Evolutionary conservation across 2,888 invertebrate genomes (phyloP), one percentile per base, ranked within the genome.

Genomic region (Nebria salina): DNA sequence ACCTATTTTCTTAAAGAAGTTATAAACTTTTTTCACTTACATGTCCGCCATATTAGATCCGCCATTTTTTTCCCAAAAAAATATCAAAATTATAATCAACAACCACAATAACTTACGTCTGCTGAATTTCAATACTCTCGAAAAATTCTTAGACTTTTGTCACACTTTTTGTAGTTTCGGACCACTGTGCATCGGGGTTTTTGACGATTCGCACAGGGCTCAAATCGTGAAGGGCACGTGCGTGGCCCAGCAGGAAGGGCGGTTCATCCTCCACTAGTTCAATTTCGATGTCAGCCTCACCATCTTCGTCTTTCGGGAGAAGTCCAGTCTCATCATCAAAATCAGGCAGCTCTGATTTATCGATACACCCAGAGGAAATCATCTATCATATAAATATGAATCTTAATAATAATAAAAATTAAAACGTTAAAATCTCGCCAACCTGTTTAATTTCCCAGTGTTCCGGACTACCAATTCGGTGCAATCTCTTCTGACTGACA

Each of bases 181-280:
- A n/a, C n/a, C n/a, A n/a, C n/a, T n/a, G n/a, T n/a, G n/a, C n/a
- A n/a, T 99, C 99, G 0, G 99, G 99, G 91, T 99, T 99, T 90
- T 98, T 98, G 0, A 99, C 97, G 84, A 99, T 98, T 84, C 70
- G 70, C 2, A 98, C 98, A 0, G 98, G 98, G 81, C 97, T 97
- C 2, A 98, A 91, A 87, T 98, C 98, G 84, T 97, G 96, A 0
- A 97, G 89, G 0, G 97, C 96, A 83, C 98, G 91, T 0, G 98
- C 98, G 87, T 98, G 95, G n/a, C 97, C 96, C 82, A 95, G 94
- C 1, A 99, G 90, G 89, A 99, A 99, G 0, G 99, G 97, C 0
- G 99, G 97, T 87, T 99, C 99, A 79, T 99, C 99, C 89, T 99
- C 99, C 0, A 98, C 98, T 82, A 99, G 91, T 89, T 99, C 99